These are phyloP conservation scores for Drosophila ustulata DNA, from an alignment of 2,888 invertebrate genomes.

Conservation along the genomic window DNA sequence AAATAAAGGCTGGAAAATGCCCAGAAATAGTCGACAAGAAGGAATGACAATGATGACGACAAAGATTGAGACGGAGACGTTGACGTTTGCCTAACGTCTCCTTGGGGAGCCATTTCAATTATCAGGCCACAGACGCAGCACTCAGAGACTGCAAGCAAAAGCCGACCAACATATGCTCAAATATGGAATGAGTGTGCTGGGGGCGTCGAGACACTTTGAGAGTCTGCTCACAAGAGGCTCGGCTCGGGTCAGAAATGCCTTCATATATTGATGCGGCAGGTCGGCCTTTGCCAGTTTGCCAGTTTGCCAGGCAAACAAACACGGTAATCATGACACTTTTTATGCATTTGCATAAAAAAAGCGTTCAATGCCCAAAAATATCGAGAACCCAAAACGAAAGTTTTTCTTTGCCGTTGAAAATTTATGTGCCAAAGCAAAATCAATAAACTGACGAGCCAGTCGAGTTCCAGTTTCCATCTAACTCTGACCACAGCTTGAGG, in stretches of 20 bases:
- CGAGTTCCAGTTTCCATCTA: conserved; percentile 47
- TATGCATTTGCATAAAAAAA: conserved; percentile 76
- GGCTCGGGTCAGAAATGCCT: conserved; percentile 55
- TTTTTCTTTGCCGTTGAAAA: conserved; percentile 54
- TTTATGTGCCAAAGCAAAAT: conserved; percentile 77
- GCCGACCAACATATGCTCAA: conserved; percentile 64
- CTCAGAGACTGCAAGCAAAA: conserved; percentile 34
- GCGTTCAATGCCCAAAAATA: conserved; percentile 28
- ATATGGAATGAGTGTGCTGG: conserved; percentile 53
- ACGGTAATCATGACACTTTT: conserved; percentile 79
- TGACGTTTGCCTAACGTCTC: conserved; percentile 51
- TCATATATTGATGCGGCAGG: conserved; percentile 28
- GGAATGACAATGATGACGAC: conserved; percentile 41
- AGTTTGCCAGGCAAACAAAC: conserved; percentile 60
- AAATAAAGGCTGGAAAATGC: conserved; percentile 45
- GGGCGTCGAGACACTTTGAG: conserved; percentile 37
- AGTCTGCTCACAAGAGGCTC: conserved; percentile 49
- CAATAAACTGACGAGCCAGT: conserved; percentile 70
- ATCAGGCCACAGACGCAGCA: conserved; percentile 62
- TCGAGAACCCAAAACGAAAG: conserved; percentile 52
- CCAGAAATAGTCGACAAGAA: conserved; percentile 24
- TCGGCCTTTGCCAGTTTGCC: conserved; percentile 13
- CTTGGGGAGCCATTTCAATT: conserved; percentile 76
- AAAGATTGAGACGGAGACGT: conserved; percentile 6
- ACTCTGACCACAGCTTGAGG: conserved; percentile 38